phyloP scores from a whole-genome alignment of 2,113 vertebrate species.

The Thunnus thynnus region DNA sequence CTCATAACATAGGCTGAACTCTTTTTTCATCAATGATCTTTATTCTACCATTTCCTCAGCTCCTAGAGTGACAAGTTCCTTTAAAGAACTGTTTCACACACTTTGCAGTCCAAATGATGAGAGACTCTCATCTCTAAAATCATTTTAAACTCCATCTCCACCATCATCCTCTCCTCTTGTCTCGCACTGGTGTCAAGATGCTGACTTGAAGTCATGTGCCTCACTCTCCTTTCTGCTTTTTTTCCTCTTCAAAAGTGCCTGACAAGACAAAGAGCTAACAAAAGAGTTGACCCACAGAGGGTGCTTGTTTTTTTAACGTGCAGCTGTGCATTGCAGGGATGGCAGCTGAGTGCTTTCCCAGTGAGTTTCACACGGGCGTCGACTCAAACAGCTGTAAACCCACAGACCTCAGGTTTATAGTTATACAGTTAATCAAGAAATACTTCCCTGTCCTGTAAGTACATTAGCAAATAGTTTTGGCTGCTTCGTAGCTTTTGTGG shows the following conservation, averaged over 20 bases:
- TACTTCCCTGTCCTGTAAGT: neutral
- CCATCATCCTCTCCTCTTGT: neutral
- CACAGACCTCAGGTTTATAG: neutral
- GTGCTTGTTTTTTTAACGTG: conserved; percentile 72
- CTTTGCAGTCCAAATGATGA: conserved; percentile 1
- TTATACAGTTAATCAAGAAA: neutral
- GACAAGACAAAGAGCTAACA: conserved; percentile 51
- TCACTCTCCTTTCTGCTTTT: conserved; percentile 53
- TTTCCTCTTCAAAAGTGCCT: conserved; percentile 55
- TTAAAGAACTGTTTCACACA: neutral
- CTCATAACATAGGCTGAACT: too few species aligned
- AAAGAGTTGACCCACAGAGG: conserved; percentile 47
- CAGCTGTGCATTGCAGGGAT: conserved; percentile 75
- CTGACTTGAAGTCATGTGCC: conserved; percentile 56
- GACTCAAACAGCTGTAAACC: conserved; percentile 57
- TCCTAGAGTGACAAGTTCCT: neutral
- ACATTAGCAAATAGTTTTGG: neutral
- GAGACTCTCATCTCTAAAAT: neutral
- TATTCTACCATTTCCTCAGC: neutral
- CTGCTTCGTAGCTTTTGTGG: neutral
- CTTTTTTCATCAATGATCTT: too few species aligned
- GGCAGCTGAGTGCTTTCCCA: conserved; percentile 41
- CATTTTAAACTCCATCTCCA: neutral
- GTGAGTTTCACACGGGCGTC: conserved; percentile 58
- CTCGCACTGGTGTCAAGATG: conserved; percentile 21